Base-by-base conservation (phyloP, 2,888 invertebrate species). In the Endomychus coccineus region DNA sequence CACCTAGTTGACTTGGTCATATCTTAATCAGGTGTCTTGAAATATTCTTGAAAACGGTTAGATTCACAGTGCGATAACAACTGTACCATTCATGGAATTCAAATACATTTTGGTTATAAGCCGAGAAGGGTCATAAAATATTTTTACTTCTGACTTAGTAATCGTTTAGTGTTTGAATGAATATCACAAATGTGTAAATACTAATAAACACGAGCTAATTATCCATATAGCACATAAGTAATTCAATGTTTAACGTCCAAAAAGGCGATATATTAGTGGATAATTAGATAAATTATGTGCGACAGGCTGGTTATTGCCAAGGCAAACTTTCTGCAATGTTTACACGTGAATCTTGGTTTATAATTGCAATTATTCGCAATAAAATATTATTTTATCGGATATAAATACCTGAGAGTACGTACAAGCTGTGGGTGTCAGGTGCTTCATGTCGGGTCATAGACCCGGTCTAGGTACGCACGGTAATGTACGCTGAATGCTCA, bases 311-410 rank as follows among this genome's bases (percentile, higher is more conserved):
- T 34, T 35, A 43, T 37, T 33, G 34, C 35, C 25, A 38, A 37
- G 40, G 30, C 39, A 47, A 44, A 45, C 49, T 45, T 43, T 41
- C 42, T 42, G 49, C 42, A 45, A 53, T 53, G 54, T 51, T 52
- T 54, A 54, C 53, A 52, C 45, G 50, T 54, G 49, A 56, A 55
- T 49, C 54, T 52, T 49, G 55, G 54, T 52, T 58, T 58, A 59
- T 59, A 57, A 62, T 62, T 60, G 62, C 61, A 55, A 58, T 58
- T 58, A 61, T 61, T 59, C 52, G 58, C 61, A 58, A 60, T 63
- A 61, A 62, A 62, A 62, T 61, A 60, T 59, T 60, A 59, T 62
- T 61, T 63, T 62, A 62, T 63, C 61, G 59, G 59, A 54, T 62
- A 59, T 62, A 62, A 62, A 62, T 62, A 60, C 59, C 57, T 48